These are phyloP conservation scores for Dasyornis broadbenti DNA, from an alignment of 2,113 vertebrate genomes.

Conservation along the genomic window DNA sequence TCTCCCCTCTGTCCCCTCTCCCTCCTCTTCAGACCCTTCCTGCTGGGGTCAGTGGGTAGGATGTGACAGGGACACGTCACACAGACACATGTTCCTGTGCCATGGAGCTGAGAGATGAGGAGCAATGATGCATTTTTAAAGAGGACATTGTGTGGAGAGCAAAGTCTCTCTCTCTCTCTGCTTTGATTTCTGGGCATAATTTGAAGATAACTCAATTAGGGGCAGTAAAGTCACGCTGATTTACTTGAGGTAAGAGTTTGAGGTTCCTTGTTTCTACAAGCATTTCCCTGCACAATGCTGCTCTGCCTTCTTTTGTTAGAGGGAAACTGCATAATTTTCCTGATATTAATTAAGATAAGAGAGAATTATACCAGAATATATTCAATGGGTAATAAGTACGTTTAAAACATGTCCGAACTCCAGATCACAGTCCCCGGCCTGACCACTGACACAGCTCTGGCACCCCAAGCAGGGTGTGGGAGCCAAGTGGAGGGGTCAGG, in stretches of 20 bases:
- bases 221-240: background rate
- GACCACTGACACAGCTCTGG: background rate
- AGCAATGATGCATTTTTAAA: background rate
- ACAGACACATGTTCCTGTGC: background rate
- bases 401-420: background rate
- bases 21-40: background rate
- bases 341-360: constrained; percentile 30
- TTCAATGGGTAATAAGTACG: background rate
- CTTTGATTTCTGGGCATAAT: background rate
- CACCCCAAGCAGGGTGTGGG: fast-evolving
- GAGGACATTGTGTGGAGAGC: background rate
- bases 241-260: background rate
- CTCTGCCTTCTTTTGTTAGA: background rate
- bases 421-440: background rate
- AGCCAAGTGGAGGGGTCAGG: fast-evolving
- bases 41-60: background rate
- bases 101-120: background rate
- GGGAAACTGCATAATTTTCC: background rate
- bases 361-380: background rate
- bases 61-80: background rate
- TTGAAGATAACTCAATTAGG: background rate
- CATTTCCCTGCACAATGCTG: background rate
- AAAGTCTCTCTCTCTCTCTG: background rate
- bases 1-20: background rate
- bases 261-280: background rate